phyloP scores from a whole-genome alignment of 1,140 invertebrate genomes.

The Lutraria rhynchaena region DNA sequence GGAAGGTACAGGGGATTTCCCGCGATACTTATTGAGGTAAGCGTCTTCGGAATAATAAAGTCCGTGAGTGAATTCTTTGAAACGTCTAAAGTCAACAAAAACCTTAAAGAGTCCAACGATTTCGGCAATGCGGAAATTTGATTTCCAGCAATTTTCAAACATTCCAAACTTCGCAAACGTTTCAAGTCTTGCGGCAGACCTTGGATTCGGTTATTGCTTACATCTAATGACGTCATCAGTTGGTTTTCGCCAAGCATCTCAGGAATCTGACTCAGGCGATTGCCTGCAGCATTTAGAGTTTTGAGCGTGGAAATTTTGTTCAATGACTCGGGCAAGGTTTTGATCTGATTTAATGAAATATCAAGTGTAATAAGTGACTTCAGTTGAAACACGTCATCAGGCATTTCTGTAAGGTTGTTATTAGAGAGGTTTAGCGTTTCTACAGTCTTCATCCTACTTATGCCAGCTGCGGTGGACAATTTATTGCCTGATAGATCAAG shows the following conservation, averaged over 20 bases:
- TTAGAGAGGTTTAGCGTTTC: slow-evolving; percentile 68
- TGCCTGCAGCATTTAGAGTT: slow-evolving; percentile 66
- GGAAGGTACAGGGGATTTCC: slow-evolving; percentile 75
- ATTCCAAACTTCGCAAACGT: slow-evolving; percentile 68
- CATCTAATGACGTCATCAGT: slow-evolving; percentile 70
- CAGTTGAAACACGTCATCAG: slow-evolving; percentile 70
- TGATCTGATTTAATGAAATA: slow-evolving; percentile 73
- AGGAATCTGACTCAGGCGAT: slow-evolving; percentile 74
- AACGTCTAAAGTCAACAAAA: slow-evolving; percentile 71
- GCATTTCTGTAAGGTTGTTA: slow-evolving; percentile 68
- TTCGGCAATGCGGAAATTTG: slow-evolving; percentile 73
- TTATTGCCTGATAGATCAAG: slow-evolving; percentile 75
- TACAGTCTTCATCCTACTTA: slow-evolving; percentile 68
- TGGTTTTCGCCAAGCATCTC: slow-evolving; percentile 73
- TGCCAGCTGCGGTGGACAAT: slow-evolving; percentile 59
- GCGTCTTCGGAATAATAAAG: slow-evolving; percentile 72
- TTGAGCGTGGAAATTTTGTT: slow-evolving; percentile 74
- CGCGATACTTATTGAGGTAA: slow-evolving; percentile 71
- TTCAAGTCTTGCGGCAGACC: slow-evolving; percentile 75
- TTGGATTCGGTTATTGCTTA: slow-evolving; percentile 75
- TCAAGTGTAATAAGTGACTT: slow-evolving; percentile 70
- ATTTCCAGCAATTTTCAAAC: slow-evolving; percentile 67
- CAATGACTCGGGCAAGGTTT: slow-evolving; percentile 69
- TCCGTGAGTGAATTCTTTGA: slow-evolving; percentile 73
- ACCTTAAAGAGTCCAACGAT: slow-evolving; percentile 66